These are phyloP conservation scores for Coboldia fuscipes DNA, from an alignment of 1,140 invertebrate genomes.

Conservation along the genomic window DNA sequence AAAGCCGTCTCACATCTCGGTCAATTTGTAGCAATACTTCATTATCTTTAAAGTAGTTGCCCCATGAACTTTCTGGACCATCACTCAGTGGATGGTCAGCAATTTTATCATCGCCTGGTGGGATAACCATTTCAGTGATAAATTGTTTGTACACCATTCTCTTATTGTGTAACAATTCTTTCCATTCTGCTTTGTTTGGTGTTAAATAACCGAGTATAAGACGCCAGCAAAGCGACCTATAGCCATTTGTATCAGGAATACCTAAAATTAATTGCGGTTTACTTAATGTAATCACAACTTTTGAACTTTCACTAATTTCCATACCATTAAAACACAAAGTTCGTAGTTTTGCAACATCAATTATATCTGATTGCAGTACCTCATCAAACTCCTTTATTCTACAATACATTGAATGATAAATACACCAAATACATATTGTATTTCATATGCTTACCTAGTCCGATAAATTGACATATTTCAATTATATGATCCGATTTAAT, in stretches of 20 bases:
- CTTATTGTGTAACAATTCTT: conserved; percentile 39
- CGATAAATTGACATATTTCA: no score
- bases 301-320: conserved; percentile 5
- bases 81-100: conserved; percentile 79
- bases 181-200: conserved; percentile 35
- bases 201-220: conserved; percentile 66
- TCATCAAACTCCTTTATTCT: conserved; percentile 58
- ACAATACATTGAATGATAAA: no score
- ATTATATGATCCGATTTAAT: no score
- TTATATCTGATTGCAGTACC: conserved; percentile 36
- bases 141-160: conserved; percentile 62
- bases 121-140: conserved; percentile 66
- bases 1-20: conserved; percentile 85
- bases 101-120: conserved; percentile 41
- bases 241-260: conserved; percentile 58
- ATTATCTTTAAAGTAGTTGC: conserved; percentile 80
- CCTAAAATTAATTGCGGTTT: conserved; percentile 26
- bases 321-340: conserved; percentile 57
- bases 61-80: conserved; percentile 86
- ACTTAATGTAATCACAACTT: not conserved
- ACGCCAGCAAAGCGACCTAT: conserved; percentile 60
- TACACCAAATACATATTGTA: no score
- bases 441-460: no score
- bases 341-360: conserved; percentile 39
- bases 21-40: conserved; percentile 85